Conservation (phyloP, 2,888 invertebrate species). For the Acronicta alni region DNA sequence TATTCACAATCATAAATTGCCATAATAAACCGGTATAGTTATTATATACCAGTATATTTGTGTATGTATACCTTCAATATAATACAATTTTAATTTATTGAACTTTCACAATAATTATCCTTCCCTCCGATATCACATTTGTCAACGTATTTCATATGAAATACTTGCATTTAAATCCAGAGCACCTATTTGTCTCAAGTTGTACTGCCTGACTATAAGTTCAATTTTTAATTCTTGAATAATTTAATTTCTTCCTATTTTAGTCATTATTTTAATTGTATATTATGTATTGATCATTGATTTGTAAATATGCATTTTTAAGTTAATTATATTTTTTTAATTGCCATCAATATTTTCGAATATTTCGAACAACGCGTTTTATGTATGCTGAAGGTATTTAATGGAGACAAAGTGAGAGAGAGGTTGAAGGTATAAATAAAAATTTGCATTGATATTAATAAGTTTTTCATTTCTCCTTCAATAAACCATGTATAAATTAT, state of each 20-base stretch:
- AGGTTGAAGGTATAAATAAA: constrained; percentile 85
- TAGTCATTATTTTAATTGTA: constrained; percentile 88
- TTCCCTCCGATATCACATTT: constrained; percentile 75
- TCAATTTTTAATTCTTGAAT: constrained; percentile 70
- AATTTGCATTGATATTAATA: constrained; percentile 82
- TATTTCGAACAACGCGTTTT: constrained; percentile 74
- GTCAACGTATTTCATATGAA: constrained; percentile 59
- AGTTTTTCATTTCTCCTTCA: constrained; percentile 73
- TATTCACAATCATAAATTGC: constrained; percentile 84
- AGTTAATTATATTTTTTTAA: constrained; percentile 84
- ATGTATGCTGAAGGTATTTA: constrained; percentile 84
- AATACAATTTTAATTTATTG: constrained; percentile 69
- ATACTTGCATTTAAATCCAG: constrained; percentile 75
- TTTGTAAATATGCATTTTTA: constrained; percentile 88
- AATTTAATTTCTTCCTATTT: constrained; percentile 76
- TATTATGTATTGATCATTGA: constrained; percentile 85
- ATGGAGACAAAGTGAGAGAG: constrained; percentile 77
- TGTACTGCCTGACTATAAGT: constrained; percentile 67
- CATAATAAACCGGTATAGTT: constrained; percentile 82
- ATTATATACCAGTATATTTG: constrained; percentile 68
- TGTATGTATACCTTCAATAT: constrained; percentile 65
- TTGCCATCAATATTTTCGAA: constrained; percentile 86
- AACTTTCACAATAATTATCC: constrained; percentile 60
- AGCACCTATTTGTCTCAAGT: constrained; percentile 65
- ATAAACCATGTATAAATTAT: constrained; percentile 52